Percentiles rank a stretch among this genome's conserved stretches.
Evolutionary conservation across 35 echinoderm and acorn worm species (phyloP).

Genomic region (Apostichopus japonicus): DNA sequence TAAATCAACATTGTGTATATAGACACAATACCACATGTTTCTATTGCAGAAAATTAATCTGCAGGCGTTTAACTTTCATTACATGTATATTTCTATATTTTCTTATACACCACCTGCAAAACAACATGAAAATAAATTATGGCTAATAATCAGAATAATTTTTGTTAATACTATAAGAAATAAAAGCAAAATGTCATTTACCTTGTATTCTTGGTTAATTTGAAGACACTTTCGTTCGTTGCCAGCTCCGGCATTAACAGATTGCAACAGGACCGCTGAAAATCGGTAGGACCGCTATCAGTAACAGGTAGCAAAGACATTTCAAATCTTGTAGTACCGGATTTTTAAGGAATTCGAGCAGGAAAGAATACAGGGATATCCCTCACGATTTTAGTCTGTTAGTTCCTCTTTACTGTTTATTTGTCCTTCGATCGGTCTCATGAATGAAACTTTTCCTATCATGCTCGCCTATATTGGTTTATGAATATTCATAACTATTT

Average conservation of each 20-base stretch:
- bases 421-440: conserved; percentile 6
- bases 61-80: no score
- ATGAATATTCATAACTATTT: not conserved
- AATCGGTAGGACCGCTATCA: conserved; percentile 34
- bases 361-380: conserved; percentile 6
- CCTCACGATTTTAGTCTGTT: conserved; percentile 39
- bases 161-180: conserved; percentile 7
- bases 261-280: not conserved
- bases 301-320: not conserved
- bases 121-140: no score
- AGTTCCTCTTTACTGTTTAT: conserved; percentile 20
- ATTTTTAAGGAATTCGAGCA: conserved; percentile 27
- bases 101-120: no score
- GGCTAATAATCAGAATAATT: not conserved
- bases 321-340: not conserved
- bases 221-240: not conserved
- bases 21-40: no score
- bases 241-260: not conserved
- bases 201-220: conserved; percentile 5
- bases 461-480: not conserved
- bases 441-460: conserved; percentile 4
- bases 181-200: conserved; percentile 11
- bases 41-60: no score
- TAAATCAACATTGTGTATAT: no score
- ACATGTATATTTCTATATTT: no score